These are phyloP conservation scores for Vesta saturnalis DNA, from an alignment of 2,888 invertebrate species.

Conservation along the genomic window DNA sequence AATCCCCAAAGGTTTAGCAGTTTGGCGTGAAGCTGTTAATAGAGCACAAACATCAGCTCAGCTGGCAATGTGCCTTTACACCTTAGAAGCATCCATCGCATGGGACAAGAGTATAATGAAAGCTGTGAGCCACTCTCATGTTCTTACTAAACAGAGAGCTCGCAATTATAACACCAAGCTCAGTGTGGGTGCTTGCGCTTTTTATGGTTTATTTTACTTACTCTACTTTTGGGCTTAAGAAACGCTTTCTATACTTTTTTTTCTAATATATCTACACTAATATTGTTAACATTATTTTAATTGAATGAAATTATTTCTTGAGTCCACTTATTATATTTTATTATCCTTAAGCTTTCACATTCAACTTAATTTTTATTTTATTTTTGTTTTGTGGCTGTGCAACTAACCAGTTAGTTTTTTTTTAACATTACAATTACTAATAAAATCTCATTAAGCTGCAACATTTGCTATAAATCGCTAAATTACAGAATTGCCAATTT, in stretches of 20 bases:
- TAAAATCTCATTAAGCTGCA: conserved; percentile 22
- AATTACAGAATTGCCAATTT: conserved; percentile 93
- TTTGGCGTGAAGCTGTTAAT: conserved; percentile 91
- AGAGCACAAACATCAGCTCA: conserved; percentile 90
- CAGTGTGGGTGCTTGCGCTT: conserved; percentile 63
- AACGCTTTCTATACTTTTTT: conserved; percentile 16
- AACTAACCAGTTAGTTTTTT: conserved; percentile 33
- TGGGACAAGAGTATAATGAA: conserved; percentile 99
- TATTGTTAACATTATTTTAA: conserved; percentile 17
- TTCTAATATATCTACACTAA: conserved; percentile 15
- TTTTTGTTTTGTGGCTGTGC: conserved; percentile 34
- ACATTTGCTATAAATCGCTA: conserved; percentile 10
- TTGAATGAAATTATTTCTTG: conserved; percentile 25
- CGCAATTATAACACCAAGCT: conserved; percentile 64
- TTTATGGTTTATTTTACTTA: conserved; percentile 50
- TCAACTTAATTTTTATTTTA: conserved; percentile 19
- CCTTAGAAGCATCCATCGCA: conserved; percentile 91
- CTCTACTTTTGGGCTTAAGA: conserved; percentile 30
- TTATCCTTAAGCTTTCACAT: conserved; percentile 8
- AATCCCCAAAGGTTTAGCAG: conserved; percentile 79
- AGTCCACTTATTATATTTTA: conserved; percentile 28
- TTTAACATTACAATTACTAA: conserved; percentile 6
- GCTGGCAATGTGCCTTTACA: conserved; percentile 88
- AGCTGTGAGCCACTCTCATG: conserved; percentile 80
- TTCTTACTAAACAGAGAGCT: conserved; percentile 62